Evolutionary conservation across 1,140 invertebrate genomes (phyloP).

Genomic region (Nomia melanderi): DNA sequence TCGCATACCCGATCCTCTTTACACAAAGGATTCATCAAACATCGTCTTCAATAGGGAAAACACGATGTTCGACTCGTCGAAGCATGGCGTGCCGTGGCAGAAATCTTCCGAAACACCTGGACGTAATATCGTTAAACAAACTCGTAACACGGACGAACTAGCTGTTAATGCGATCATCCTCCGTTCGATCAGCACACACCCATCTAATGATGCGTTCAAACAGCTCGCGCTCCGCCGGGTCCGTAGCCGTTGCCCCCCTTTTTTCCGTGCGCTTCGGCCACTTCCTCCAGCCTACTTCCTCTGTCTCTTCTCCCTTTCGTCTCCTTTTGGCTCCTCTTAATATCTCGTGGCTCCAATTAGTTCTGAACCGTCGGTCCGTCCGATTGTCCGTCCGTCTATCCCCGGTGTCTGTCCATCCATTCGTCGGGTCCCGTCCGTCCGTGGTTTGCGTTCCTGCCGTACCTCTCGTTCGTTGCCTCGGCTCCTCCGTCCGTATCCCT

Average conservation of each 20-base stretch:
- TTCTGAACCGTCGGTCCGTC: slow-evolving; percentile 71
- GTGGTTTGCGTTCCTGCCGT: slow-evolving; percentile 47
- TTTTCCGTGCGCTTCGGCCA: slow-evolving; percentile 26
- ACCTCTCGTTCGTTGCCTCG: slow-evolving; percentile 64
- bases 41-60: too few species aligned
- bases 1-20: too few species aligned
- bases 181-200: slow-evolving; percentile 55
- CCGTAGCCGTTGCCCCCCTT: neutral
- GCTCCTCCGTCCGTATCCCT: slow-evolving; percentile 72
- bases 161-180: slow-evolving; percentile 58
- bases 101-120: slow-evolving; percentile 3
- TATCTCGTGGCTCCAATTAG: slow-evolving; percentile 77
- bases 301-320: slow-evolving; percentile 37
- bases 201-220: slow-evolving; percentile 52
- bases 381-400: slow-evolving; percentile 37
- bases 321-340: slow-evolving; percentile 63
- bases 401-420: slow-evolving; percentile 31
- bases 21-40: too few species aligned
- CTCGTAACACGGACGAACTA: slow-evolving; percentile 57
- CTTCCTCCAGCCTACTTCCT: slow-evolving; percentile 28
- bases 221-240: slow-evolving; percentile 37
- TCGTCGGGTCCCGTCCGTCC: slow-evolving; percentile 20
- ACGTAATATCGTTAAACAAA: slow-evolving; percentile 68
- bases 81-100: neutral
- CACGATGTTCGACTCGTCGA: too few species aligned